Conservation (phyloP, 1,140 invertebrate genomes). For the Conopomorpha cramerella region DNA sequence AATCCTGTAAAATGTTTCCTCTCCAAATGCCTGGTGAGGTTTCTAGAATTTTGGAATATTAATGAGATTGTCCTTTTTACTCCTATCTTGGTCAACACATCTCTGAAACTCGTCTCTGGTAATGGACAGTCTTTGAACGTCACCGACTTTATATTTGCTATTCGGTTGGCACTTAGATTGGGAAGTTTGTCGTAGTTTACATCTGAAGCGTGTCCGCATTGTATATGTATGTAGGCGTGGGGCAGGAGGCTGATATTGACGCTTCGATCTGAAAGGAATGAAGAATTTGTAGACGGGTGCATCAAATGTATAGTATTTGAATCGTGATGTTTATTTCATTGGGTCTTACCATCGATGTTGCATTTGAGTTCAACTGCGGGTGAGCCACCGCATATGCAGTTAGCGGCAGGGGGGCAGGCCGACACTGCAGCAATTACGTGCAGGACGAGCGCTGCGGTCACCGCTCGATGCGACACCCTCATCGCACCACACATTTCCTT, state of each 20-base stretch:
- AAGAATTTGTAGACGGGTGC: constrained; percentile 1
- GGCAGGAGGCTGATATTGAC: constrained; percentile 44
- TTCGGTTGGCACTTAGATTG: constrained; percentile 30
- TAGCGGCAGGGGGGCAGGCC: constrained; percentile 44
- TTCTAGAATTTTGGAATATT: constrained; percentile 49
- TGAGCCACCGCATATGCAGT: constrained; percentile 50
- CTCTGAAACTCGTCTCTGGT: constrained; percentile 40
- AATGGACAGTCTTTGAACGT: constrained; percentile 52
- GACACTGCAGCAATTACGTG: constrained; percentile 35
- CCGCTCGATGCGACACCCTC: constrained; percentile 24
- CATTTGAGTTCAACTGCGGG: constrained; percentile 48
- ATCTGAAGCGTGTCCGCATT: constrained; percentile 37
- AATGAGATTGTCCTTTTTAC: constrained; percentile 42
- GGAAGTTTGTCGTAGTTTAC: constrained; percentile 42
- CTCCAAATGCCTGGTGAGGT: constrained; percentile 49
- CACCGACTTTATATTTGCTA: constrained; percentile 40
- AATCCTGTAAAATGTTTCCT: constrained; percentile 60
- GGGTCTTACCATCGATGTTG: constrained; percentile 52
- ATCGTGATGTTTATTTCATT: no score
- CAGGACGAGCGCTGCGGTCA: constrained; percentile 26
- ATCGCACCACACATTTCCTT: no score
- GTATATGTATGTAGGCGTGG: constrained; percentile 39
- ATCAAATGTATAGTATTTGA: background rate
- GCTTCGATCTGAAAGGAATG: constrained; percentile 29
- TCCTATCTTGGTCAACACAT: constrained; percentile 41